A percentile compares a stretch with the other conserved stretches of the same genome.
Evolutionary conservation across 2,113 vertebrate species (phyloP).

Genomic region (Alligator mississippiensis): DNA sequence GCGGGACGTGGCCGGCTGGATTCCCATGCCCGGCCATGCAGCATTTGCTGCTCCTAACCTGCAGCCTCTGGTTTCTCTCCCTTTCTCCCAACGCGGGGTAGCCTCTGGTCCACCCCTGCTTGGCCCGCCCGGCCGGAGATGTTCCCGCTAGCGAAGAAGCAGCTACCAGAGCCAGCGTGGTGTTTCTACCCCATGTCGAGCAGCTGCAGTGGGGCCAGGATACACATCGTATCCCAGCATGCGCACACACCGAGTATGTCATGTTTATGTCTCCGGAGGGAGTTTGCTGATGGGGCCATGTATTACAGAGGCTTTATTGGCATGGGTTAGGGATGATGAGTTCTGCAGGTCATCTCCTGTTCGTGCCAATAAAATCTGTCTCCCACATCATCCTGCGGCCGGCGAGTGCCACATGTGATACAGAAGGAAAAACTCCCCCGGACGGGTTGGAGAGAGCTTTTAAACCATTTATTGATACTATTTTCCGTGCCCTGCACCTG

Average conservation of each 20-base stretch:
- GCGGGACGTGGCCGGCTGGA: neutral
- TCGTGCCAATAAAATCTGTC: neutral
- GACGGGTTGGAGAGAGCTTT: slow-evolving; percentile 47
- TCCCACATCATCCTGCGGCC: neutral
- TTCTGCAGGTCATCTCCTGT: slow-evolving; percentile 32
- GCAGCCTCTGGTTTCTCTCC: too few relatives aligned
- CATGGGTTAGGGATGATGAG: neutral
- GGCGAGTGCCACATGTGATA: neutral
- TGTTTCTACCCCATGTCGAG: rapidly evolving
- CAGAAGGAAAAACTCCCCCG: slow-evolving; percentile 46
- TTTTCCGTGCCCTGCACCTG: slow-evolving; percentile 66
- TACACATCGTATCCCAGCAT: rapidly evolving
- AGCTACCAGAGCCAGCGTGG: neutral
- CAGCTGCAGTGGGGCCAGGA: neutral
- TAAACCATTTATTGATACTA: slow-evolving; percentile 60
- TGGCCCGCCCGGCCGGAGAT: too few relatives aligned
- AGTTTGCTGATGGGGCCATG: neutral
- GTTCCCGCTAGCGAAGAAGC: neutral
- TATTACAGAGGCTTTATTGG: neutral
- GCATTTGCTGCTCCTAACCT: neutral
- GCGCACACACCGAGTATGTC: neutral
- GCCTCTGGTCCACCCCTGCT: too few relatives aligned
- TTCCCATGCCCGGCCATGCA: neutral
- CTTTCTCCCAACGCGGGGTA: too few relatives aligned
- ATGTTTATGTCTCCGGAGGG: neutral